Evolutionary conservation across 1,140 invertebrate species (phyloP).

Genomic region (Ridgeia piscesae): DNA sequence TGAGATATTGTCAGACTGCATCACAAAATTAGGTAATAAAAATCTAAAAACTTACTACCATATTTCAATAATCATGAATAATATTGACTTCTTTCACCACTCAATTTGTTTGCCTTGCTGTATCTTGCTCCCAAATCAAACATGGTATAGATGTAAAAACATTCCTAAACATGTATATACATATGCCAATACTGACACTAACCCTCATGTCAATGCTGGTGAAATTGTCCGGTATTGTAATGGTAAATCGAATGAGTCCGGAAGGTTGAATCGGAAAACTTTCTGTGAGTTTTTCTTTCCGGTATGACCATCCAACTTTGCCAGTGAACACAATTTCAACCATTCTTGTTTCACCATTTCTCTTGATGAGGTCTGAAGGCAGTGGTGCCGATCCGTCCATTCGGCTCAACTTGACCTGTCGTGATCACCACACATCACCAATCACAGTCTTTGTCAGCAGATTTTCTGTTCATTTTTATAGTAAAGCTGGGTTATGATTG

Average conservation of each 20-base stretch:
- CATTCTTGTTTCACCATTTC: background rate
- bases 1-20: too few relatives aligned
- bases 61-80: too few relatives aligned
- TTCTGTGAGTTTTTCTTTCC: background rate
- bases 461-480: too few relatives aligned
- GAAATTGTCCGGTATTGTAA: background rate
- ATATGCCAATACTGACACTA: background rate
- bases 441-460: background rate
- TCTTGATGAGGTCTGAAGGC: background rate
- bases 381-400: background rate
- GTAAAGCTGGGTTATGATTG: too few relatives aligned
- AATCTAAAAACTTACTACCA: too few relatives aligned
- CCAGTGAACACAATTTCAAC: background rate
- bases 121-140: too few relatives aligned
- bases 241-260: background rate
- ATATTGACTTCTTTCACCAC: too few relatives aligned
- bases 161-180: too few relatives aligned
- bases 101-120: too few relatives aligned
- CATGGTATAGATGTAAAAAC: too few relatives aligned
- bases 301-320: background rate
- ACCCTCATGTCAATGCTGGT: background rate
- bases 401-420: background rate
- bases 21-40: too few relatives aligned
- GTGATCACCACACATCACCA: background rate
- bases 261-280: background rate